phyloP scores from a whole-genome alignment of 2,888 invertebrate species.

The Oscheius sp. region DNA sequence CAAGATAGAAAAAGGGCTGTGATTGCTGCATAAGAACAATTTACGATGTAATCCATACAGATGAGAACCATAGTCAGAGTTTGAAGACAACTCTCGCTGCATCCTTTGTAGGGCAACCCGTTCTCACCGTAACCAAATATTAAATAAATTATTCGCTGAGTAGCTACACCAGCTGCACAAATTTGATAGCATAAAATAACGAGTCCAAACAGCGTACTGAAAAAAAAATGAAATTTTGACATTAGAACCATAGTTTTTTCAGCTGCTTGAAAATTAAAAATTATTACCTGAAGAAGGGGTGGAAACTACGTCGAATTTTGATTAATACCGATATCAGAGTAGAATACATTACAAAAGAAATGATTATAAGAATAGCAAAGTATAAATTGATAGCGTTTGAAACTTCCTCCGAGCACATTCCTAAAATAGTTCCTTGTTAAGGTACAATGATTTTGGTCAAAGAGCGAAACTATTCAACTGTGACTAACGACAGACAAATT shows the following conservation, averaged over 20 bases:
- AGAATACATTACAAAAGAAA: constrained; percentile 4
- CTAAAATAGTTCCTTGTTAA: too few relatives aligned
- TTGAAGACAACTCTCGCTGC: not conserved
- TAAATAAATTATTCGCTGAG: not conserved
- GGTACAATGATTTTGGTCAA: too few relatives aligned
- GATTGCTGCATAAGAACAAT: constrained; percentile 12
- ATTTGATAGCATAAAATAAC: constrained; percentile 18
- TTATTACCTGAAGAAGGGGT: constrained; percentile 27
- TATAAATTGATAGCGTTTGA: constrained; percentile 4
- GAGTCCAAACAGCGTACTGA: constrained; percentile 13
- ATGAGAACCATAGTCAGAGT: not conserved
- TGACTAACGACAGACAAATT: too few relatives aligned
- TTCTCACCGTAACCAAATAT: not conserved
- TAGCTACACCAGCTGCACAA: constrained; percentile 12
- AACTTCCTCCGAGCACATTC: constrained; percentile 16
- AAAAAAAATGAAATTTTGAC: not conserved
- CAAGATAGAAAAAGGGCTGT: constrained; percentile 15
- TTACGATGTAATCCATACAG: constrained; percentile 7
- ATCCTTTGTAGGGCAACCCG: constrained; percentile 2
- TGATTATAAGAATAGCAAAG: constrained; percentile 7
- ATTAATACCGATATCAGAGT: not conserved
- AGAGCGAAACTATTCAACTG: too few relatives aligned
- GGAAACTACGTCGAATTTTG: constrained; percentile 9
- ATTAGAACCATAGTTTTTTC: too few relatives aligned
- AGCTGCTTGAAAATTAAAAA: not conserved